Evolutionary conservation across 2,888 invertebrate species (phyloP).

Genomic region (Dioctria rufipes): DNA sequence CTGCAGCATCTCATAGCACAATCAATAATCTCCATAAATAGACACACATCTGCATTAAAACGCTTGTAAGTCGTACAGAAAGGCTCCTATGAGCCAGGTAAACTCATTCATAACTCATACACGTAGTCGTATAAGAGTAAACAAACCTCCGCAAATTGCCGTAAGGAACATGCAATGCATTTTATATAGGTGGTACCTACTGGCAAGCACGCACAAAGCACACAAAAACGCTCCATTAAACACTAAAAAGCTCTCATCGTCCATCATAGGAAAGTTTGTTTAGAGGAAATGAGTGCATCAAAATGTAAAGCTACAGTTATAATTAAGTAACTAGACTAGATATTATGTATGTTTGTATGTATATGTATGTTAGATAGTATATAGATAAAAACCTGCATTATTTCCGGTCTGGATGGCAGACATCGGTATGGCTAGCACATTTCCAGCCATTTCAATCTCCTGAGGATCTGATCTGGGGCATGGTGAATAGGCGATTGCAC

Average conservation of each 20-base stretch:
- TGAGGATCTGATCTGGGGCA: constrained; percentile 70
- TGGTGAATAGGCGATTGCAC: constrained; percentile 70
- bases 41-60: constrained; percentile 33
- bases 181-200: not conserved
- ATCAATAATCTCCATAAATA: constrained; percentile 38
- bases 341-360: not conserved
- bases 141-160: constrained; percentile 29
- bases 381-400: constrained; percentile 61
- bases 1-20: constrained; percentile 19
- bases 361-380: not conserved
- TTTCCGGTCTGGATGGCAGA: constrained; percentile 69
- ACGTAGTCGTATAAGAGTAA: not conserved
- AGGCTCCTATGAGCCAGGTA: not conserved
- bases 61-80: not conserved
- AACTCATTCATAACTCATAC: not conserved
- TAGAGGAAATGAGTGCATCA: not conserved
- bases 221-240: not conserved
- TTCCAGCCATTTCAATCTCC: constrained; percentile 67
- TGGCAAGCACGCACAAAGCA: not conserved
- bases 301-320: not conserved
- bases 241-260: not conserved
- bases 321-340: not conserved
- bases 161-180: constrained; percentile 9
- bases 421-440: constrained; percentile 71
- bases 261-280: not conserved